Percentiles rank a stretch among this genome's conserved stretches.
Evolutionary conservation across 1,140 invertebrate species (phyloP).

Genomic region (Pseudomyrmex gracilis): DNA sequence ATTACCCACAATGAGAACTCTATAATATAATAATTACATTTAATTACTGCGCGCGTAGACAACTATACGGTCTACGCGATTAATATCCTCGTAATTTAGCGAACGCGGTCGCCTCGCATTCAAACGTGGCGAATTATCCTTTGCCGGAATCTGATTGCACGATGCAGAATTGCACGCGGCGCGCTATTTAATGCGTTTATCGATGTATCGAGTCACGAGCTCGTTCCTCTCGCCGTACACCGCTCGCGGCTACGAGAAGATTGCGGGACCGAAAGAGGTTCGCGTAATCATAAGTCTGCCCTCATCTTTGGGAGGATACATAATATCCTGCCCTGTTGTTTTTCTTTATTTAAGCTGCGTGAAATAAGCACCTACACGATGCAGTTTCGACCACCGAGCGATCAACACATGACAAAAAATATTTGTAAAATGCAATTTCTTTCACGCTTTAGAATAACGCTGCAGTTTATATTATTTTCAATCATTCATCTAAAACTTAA

Average conservation of each 20-base stretch:
- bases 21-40: not conserved
- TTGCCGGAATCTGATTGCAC: constrained; percentile 10
- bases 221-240: constrained; percentile 28
- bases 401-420: not conserved
- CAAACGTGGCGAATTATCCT: not conserved
- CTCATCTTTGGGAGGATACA: constrained; percentile 44
- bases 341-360: constrained; percentile 20
- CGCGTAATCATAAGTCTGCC: constrained; percentile 48
- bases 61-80: not conserved
- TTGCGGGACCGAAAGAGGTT: constrained; percentile 38
- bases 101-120: not conserved
- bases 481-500: no score
- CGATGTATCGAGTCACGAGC: constrained; percentile 44
- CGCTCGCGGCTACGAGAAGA: constrained; percentile 39
- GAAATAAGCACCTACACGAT: constrained; percentile 43
- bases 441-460: no score
- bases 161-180: not conserved
- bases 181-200: constrained; percentile 66
- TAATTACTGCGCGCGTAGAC: not conserved
- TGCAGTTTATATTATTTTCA: no score
- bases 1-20: not conserved
- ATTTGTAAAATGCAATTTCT: constrained; percentile 15
- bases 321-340: constrained; percentile 6
- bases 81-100: constrained; percentile 15
- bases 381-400: not conserved